Conservation (phyloP, 2,797 vertebrate species). For the Amphiprion clarkii region DNA sequence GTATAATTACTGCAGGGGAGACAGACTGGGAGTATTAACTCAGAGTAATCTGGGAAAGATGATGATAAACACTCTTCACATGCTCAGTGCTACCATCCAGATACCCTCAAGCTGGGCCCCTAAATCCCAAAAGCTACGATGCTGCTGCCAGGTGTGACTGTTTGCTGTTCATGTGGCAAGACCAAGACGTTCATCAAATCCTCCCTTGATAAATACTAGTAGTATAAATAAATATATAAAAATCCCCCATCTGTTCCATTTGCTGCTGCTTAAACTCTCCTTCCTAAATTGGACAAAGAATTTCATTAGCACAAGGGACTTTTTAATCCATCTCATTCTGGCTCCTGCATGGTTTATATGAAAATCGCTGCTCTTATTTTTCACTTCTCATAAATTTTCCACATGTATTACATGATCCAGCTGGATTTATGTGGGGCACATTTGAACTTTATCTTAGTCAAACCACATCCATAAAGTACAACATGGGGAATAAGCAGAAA, state of each 20-base stretch:
- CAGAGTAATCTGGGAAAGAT: conserved; percentile 47
- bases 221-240: conserved; percentile 43
- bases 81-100: conserved; percentile 36
- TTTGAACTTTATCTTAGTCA: conserved; percentile 46
- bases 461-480: conserved; percentile 43
- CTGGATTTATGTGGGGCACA: conserved; percentile 55
- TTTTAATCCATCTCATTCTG: conserved; percentile 51
- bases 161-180: conserved; percentile 54
- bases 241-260: conserved; percentile 58
- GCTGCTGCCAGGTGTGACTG: conserved; percentile 61
- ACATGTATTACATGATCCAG: conserved; percentile 51
- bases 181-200: conserved; percentile 51
- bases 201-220: conserved; percentile 43
- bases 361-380: conserved; percentile 49
- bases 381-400: conserved; percentile 40
- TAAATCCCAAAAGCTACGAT: conserved; percentile 41
- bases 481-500: conserved; percentile 48
- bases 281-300: conserved; percentile 53
- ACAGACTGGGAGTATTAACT: conserved; percentile 50
- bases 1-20: conserved; percentile 92
- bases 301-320: conserved; percentile 47
- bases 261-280: conserved; percentile 50
- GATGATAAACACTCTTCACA: conserved; percentile 53
- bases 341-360: conserved; percentile 18
- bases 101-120: conserved; percentile 42